These are phyloP conservation scores for Nematolebias whitei DNA, from an alignment of 2,113 vertebrate genomes.

Conservation along the genomic window DNA sequence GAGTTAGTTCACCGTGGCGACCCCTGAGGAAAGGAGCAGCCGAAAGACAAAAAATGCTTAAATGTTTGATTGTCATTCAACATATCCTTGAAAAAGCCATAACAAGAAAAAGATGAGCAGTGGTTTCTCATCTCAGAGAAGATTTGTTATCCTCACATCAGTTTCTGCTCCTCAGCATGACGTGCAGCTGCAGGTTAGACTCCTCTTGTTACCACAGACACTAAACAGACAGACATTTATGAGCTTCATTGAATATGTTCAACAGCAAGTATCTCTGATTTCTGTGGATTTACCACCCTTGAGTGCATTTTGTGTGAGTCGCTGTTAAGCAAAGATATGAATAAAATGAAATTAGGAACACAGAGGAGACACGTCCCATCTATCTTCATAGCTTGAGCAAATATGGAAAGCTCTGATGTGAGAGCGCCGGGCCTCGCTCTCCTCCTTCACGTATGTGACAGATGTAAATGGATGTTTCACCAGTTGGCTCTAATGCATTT, in stretches of 20 bases:
- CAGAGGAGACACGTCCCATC: conserved; percentile 50
- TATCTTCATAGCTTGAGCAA: conserved; percentile 61
- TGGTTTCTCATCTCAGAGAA: too few relatives aligned
- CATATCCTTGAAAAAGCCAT: too few relatives aligned
- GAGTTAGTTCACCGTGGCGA: too few relatives aligned
- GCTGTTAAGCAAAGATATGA: conserved; percentile 27
- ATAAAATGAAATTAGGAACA: conserved; percentile 39
- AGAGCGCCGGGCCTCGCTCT: conserved; percentile 18
- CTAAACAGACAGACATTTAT: conserved; percentile 12
- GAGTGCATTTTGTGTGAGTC: conserved; percentile 24
- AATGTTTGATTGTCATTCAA: too few relatives aligned
- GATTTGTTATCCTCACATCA: too few relatives aligned
- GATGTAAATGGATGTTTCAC: conserved; percentile 74
- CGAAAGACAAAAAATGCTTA: too few relatives aligned
- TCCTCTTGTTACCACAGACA: background rate
- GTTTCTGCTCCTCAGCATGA: background rate
- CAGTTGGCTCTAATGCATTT: conserved; percentile 76
- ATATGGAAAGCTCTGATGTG: conserved; percentile 61
- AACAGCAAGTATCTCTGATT: conserved; percentile 11
- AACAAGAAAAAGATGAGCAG: too few relatives aligned
- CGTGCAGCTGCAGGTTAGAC: background rate
- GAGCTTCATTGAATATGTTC: conserved; percentile 22
- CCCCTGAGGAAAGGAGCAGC: too few relatives aligned
- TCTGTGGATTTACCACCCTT: conserved; percentile 8
- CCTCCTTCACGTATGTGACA: conserved; percentile 57